Evolutionary conservation across 2,888 invertebrate genomes (phyloP).

Genomic region (Drosophila paramelanica): DNA sequence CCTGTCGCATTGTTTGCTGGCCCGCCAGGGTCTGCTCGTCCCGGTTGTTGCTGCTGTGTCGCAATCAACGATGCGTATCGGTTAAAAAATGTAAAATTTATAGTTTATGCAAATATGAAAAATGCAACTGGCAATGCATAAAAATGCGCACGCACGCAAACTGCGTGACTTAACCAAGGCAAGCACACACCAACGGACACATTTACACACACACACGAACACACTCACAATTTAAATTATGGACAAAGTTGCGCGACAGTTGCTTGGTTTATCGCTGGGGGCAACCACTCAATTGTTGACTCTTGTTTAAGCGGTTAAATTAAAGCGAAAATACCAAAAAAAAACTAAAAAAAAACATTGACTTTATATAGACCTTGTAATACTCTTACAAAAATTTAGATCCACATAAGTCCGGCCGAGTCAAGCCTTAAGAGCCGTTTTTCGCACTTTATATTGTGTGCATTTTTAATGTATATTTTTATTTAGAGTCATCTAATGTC

Average conservation of each 20-base stretch:
- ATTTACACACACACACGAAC: slow-evolving; percentile 23
- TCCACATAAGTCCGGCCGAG: no score
- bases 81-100: slow-evolving; percentile 80
- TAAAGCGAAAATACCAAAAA: slow-evolving; percentile 33
- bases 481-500: no score
- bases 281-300: slow-evolving; percentile 71
- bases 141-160: slow-evolving; percentile 81
- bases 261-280: slow-evolving; percentile 75
- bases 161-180: slow-evolving; percentile 71
- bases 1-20: slow-evolving; percentile 50
- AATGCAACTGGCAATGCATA: slow-evolving; percentile 81
- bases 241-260: slow-evolving; percentile 78
- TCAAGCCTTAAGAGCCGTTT: no score
- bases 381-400: slow-evolving; percentile 11
- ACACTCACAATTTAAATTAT: slow-evolving; percentile 65
- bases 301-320: slow-evolving; percentile 72
- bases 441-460: no score
- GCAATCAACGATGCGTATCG: slow-evolving; percentile 81
- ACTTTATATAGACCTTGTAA: slow-evolving; percentile 3
- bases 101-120: slow-evolving; percentile 82
- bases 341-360: background rate
- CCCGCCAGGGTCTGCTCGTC: slow-evolving; percentile 23
- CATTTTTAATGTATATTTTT: no score
- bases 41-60: slow-evolving; percentile 43
- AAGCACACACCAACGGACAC: slow-evolving; percentile 34